Percentiles rank a stretch among this genome's conserved stretches.
phyloP scores from a whole-genome alignment of 2,113 vertebrate genomes.

The Ranitomeya variabilis region DNA sequence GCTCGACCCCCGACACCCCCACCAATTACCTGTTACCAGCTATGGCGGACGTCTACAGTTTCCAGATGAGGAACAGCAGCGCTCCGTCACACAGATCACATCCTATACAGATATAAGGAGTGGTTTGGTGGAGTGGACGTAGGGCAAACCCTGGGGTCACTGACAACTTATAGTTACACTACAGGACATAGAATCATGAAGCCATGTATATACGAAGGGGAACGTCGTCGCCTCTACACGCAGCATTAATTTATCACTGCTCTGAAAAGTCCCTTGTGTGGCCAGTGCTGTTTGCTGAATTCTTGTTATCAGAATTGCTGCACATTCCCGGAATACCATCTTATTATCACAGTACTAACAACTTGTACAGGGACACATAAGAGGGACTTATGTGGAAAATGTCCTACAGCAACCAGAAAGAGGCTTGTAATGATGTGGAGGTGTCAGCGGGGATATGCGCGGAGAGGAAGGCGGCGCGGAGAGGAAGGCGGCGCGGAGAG shows the following conservation, averaged over 20 bases:
- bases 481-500: too few species aligned
- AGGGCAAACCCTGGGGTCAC: too few species aligned
- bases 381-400: neutral
- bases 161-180: neutral
- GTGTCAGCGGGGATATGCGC: neutral
- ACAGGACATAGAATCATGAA: neutral
- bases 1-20: too few species aligned
- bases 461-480: too few species aligned
- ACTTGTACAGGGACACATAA: neutral
- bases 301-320: slow-evolving; percentile 17
- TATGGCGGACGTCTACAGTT: too few species aligned
- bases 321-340: slow-evolving; percentile 44
- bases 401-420: neutral
- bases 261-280: neutral
- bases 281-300: neutral
- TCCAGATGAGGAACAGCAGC: too few species aligned
- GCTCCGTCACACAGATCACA: too few species aligned
- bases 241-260: neutral
- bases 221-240: neutral
- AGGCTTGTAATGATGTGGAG: neutral
- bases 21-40: too few species aligned
- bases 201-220: too few species aligned
- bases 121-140: too few species aligned
- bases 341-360: slow-evolving; percentile 13
- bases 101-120: too few species aligned